Conservation (phyloP, 1,140 invertebrate species). For the Procambarus clarkii region DNA sequence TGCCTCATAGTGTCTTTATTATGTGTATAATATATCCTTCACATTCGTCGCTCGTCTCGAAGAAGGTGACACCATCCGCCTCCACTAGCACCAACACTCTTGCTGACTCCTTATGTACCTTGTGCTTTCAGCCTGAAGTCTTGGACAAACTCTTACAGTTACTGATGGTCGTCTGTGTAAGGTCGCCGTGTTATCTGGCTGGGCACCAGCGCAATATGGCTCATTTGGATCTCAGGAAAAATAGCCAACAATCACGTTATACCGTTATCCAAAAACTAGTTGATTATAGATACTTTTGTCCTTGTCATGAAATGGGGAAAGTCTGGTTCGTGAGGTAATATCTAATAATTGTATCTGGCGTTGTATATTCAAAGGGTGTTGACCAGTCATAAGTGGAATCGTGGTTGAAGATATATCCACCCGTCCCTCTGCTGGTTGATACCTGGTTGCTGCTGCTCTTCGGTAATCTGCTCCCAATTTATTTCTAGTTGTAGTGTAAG, state of each 20-base stretch:
- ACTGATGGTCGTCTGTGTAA: slow-evolving; percentile 70
- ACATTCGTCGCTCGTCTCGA: slow-evolving; percentile 75
- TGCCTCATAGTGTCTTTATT: slow-evolving; percentile 76
- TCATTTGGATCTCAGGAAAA: slow-evolving; percentile 16
- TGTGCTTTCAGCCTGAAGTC: slow-evolving; percentile 70
- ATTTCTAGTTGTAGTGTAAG: slow-evolving; percentile 57
- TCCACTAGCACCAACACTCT: slow-evolving; percentile 75
- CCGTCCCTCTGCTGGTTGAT: slow-evolving; percentile 65
- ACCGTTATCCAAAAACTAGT: slow-evolving; percentile 74
- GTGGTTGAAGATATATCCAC: slow-evolving; percentile 70
- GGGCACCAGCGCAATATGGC: slow-evolving; percentile 69
- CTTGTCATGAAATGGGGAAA: slow-evolving; percentile 57
- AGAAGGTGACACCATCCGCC: slow-evolving; percentile 73
- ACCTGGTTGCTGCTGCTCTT: too few species aligned
- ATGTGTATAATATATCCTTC: slow-evolving; percentile 77
- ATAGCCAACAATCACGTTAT: slow-evolving; percentile 73
- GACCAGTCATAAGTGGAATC: slow-evolving; percentile 47
- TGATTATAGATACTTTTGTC: slow-evolving; percentile 74
- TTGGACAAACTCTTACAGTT: slow-evolving; percentile 73
- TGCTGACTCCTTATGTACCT: too few species aligned
- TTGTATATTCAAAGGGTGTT: slow-evolving; percentile 19
- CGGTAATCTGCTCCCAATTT: slow-evolving; percentile 36
- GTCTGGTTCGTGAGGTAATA: slow-evolving; percentile 70
- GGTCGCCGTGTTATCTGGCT: slow-evolving; percentile 69
- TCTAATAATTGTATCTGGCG: slow-evolving; percentile 13